Evolutionary conservation across 2,797 vertebrate genomes (phyloP), one percentile per base, ranked within the genome.

Genomic region (Ptychadena robeensis): DNA sequence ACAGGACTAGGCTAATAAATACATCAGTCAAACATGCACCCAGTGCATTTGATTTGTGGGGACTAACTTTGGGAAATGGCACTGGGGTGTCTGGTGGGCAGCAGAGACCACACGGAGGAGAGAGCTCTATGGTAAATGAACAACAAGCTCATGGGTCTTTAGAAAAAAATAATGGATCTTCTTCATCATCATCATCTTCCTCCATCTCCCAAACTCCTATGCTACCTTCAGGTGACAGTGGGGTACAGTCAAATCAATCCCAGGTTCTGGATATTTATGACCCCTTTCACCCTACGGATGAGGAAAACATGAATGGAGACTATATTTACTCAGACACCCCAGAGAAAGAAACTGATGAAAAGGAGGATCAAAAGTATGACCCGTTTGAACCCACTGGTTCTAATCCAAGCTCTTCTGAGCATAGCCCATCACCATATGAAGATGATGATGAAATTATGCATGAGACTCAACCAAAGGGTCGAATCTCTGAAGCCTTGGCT

Each of bases 321-420:
- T 89, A 89, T n/a, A 82, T 88, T 32, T 90, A 85, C 38, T 75
- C 79, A 0, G 85, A 85, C 34, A 86, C 86, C 0, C 81, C 87
- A 0, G 79, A 82, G 25, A 85, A 91, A 27, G 89, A 89, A 18
- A 85, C 90, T 0, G 93, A 86, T 0, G 93, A 92, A 2, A 88
- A 88, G 2, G 93, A 95, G 0, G 95, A 93, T 57, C 96, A 98
- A 86, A 98, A 97, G 79, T 98, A 98, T 25, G 97, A 98, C 86
- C 97, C 97, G 0, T 98, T 98, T 66, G 96, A 98, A 70, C 97
- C 97, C n/a, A 98, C 97, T 0, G 97, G 96, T 57, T 98, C 97
- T 76, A 92, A 92, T 61, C 78, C 96, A 91, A 86, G 94, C 87
- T 82, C 97, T 70, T 84, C 96, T 72, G 89, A 89, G 0, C 87